Percentiles rank a stretch among this genome's conserved stretches.
Evolutionary conservation across 2,113 vertebrate species (phyloP).

Genomic region (Macroglossus sobrinus): DNA sequence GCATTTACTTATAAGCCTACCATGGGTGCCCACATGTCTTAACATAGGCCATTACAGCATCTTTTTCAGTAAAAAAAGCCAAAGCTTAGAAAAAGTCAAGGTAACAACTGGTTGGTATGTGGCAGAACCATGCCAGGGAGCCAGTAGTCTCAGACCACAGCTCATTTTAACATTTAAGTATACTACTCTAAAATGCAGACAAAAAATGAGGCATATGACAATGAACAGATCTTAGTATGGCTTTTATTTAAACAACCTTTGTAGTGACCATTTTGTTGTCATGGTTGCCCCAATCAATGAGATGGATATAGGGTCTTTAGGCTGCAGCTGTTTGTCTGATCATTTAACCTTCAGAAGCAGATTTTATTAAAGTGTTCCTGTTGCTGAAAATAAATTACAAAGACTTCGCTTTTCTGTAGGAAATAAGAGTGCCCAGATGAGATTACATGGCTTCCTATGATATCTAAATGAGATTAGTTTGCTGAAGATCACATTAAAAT

Average conservation of each 20-base stretch:
- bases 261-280: constrained; percentile 59
- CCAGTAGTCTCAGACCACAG: background rate
- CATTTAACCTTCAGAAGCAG: constrained; percentile 53
- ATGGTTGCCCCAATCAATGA: constrained; percentile 49
- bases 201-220: background rate
- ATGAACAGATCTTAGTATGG: background rate
- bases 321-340: constrained; percentile 53
- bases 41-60: background rate
- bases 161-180: background rate
- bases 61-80: background rate
- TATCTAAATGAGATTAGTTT: constrained; percentile 80
- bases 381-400: constrained; percentile 65
- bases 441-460: constrained; percentile 74
- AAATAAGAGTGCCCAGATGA: constrained; percentile 63
- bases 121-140: background rate
- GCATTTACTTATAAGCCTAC: background rate
- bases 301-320: constrained; percentile 60
- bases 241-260: constrained; percentile 41
- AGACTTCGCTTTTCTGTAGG: constrained; percentile 51
- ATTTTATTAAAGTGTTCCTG: constrained; percentile 73
- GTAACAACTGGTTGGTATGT: background rate
- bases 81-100: background rate
- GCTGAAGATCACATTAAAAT: constrained; percentile 79
- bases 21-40: background rate
- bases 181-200: background rate